These are phyloP conservation scores for Epinephelus coioides DNA, from an alignment of 2,797 vertebrate genomes.

Conservation along the genomic window DNA sequence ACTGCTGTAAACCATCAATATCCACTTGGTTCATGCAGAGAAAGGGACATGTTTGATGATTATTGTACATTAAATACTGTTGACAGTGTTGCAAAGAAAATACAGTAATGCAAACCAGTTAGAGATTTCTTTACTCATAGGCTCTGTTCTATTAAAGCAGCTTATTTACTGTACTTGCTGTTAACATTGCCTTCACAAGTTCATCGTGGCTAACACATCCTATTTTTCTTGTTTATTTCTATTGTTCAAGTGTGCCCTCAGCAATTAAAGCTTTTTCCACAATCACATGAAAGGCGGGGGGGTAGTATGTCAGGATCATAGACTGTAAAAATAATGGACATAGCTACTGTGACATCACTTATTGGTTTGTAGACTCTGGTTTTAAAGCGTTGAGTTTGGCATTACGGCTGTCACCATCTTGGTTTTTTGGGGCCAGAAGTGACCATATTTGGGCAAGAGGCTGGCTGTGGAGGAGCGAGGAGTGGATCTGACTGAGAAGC, in stretches of 20 bases:
- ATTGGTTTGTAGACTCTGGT: too few relatives aligned
- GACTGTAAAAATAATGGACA: background rate
- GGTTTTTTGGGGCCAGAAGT: too few relatives aligned
- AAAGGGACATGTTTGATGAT: background rate
- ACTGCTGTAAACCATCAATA: background rate
- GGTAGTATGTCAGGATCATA: background rate
- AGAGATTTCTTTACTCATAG: background rate
- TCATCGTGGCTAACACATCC: background rate
- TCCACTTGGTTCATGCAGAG: background rate
- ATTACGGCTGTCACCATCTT: too few relatives aligned
- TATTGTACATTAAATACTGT: background rate
- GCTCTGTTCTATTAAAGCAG: background rate
- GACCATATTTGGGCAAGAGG: too few relatives aligned
- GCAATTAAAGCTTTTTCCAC: background rate
- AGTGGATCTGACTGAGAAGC: too few relatives aligned
- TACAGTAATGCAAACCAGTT: background rate
- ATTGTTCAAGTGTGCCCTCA: background rate
- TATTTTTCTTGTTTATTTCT: background rate
- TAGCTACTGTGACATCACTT: too few relatives aligned
- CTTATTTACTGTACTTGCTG: background rate
- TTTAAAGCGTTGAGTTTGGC: too few relatives aligned
- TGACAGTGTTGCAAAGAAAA: slow-evolving; percentile 5
- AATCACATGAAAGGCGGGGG: background rate
- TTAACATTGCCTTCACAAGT: background rate
- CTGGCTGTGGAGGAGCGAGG: too few relatives aligned